These are phyloP conservation scores for Clunio marinus DNA, from an alignment of 2,888 invertebrate species.

Conservation along the genomic window DNA sequence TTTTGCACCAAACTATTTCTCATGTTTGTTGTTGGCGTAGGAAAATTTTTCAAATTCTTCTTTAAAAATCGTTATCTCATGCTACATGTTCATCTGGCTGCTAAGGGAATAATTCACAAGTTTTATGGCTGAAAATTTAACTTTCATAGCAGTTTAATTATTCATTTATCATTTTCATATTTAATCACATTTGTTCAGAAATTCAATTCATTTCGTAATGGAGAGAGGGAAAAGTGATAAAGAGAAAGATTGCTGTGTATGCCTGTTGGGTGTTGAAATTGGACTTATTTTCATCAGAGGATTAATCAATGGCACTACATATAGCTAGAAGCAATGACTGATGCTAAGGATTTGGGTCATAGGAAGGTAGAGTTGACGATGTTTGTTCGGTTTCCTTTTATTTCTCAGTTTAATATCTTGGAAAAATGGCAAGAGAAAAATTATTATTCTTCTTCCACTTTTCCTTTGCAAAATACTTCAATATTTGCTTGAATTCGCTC, in stretches of 20 bases:
- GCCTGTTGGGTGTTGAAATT: too few relatives aligned
- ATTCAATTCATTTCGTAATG: conserved; percentile 16
- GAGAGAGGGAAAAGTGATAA: too few relatives aligned
- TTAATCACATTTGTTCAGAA: conserved; percentile 32
- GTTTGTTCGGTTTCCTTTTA: not conserved
- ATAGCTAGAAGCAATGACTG: not conserved
- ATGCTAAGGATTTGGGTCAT: not conserved
- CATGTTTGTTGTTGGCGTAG: not conserved
- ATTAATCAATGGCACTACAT: not conserved
- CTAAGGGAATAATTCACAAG: not conserved
- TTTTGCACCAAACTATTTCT: not conserved
- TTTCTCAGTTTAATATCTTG: not conserved
- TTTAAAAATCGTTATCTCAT: not conserved
- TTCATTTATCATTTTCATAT: conserved; percentile 35
- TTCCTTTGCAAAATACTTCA: not conserved
- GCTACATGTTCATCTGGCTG: not conserved
- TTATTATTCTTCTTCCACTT: not conserved
- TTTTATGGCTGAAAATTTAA: conserved; percentile 12
- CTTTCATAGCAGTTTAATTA: conserved; percentile 30
- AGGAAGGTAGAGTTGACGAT: not conserved
- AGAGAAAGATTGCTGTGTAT: too few relatives aligned
- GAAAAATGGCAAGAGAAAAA: not conserved
- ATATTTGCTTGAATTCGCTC: conserved; percentile 27
- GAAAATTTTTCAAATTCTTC: not conserved
- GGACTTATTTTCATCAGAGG: not conserved